These are phyloP conservation scores for Atta colombica DNA, from an alignment of 1,140 invertebrate species.

Conservation along the genomic window DNA sequence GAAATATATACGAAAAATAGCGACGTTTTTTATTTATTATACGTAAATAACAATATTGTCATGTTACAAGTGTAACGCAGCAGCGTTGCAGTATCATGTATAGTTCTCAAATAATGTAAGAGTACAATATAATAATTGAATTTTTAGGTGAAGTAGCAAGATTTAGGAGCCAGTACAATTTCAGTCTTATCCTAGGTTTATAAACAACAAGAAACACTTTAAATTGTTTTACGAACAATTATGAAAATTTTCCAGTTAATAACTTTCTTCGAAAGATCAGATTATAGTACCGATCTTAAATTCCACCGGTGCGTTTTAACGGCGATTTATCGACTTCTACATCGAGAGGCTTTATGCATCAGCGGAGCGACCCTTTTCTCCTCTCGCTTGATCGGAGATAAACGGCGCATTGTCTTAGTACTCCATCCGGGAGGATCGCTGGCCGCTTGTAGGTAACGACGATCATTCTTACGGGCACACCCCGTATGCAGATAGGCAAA, in stretches of 20 bases:
- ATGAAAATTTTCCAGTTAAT: constrained; percentile 29
- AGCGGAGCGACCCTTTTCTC: constrained; percentile 62
- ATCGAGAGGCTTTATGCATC: constrained; percentile 69
- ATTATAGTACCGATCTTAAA: constrained; percentile 2
- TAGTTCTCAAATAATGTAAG: too few species aligned
- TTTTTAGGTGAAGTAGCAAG: too few species aligned
- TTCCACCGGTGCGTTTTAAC: constrained; percentile 56
- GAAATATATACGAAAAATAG: too few species aligned
- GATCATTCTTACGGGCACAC: constrained; percentile 68
- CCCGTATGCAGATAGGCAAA: constrained; percentile 68
- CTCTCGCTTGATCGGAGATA: constrained; percentile 72
- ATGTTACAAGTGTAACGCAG: too few species aligned
- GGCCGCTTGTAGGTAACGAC: constrained; percentile 68
- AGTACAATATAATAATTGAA: too few species aligned
- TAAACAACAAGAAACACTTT: not conserved
- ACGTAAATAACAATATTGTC: too few species aligned
- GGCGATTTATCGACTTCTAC: constrained; percentile 71
- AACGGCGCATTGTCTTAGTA: constrained; percentile 75
- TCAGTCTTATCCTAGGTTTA: too few species aligned
- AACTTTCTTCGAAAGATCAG: not conserved
- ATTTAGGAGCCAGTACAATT: too few species aligned
- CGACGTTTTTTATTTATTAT: too few species aligned
- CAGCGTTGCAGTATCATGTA: too few species aligned
- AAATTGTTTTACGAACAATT: not conserved
- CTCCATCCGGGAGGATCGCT: constrained; percentile 59